phyloP scores from a whole-genome alignment of 2,797 vertebrate genomes.

The Geotrypetes seraphini region DNA sequence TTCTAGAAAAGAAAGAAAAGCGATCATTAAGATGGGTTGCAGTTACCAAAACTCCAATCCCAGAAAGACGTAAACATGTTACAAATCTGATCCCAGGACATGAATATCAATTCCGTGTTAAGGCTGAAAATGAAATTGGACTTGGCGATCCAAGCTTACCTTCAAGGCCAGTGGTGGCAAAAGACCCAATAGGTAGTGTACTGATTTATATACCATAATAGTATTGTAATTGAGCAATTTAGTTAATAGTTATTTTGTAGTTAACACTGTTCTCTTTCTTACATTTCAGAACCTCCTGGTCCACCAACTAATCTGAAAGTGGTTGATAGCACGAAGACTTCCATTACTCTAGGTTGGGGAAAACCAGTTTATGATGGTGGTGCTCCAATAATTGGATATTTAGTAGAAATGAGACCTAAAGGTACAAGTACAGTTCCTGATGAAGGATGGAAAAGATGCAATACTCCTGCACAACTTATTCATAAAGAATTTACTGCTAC shows the following conservation, averaged over 20 bases:
- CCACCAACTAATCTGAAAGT: conserved; percentile 87
- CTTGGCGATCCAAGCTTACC: conserved; percentile 82
- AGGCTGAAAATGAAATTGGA: conserved; percentile 94
- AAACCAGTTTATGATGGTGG: conserved; percentile 91
- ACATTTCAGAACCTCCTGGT: conserved; percentile 79
- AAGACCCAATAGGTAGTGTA: conserved; percentile 80
- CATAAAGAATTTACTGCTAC: conserved; percentile 83
- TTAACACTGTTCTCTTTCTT: conserved; percentile 1
- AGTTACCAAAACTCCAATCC: conserved; percentile 78
- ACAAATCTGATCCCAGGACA: conserved; percentile 84
- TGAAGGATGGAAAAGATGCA: conserved; percentile 89
- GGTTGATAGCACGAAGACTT: conserved; percentile 79
- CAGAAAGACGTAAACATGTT: conserved; percentile 76
- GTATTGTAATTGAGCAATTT: background rate
- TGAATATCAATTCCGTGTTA: conserved; percentile 95
- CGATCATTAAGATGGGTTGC: conserved; percentile 81
- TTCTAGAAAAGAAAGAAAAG: conserved; percentile 89
- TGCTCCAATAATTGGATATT: conserved; percentile 87
- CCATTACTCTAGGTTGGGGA: conserved; percentile 79
- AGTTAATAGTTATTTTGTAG: background rate
- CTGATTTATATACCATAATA: background rate
- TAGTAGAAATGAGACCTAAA: conserved; percentile 82
- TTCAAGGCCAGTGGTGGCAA: conserved; percentile 82
- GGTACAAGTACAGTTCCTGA: conserved; percentile 71
- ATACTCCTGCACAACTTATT: conserved; percentile 84